phyloP scores from a whole-genome alignment of 2,113 vertebrate genomes.

The Gasterosteus aculeatus region DNA sequence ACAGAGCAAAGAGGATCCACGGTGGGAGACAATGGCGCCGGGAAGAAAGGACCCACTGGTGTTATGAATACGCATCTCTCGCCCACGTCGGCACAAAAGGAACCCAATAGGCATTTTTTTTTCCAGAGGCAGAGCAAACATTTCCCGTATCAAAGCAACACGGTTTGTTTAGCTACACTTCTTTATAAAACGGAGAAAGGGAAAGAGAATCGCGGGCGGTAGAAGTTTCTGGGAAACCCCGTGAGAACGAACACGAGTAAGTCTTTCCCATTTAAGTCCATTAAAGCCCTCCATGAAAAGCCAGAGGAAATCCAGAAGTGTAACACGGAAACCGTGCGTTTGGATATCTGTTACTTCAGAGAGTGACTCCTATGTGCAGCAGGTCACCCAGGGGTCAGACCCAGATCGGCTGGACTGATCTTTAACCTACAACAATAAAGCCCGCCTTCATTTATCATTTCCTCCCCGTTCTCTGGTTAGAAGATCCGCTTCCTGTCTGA shows the following conservation, averaged over 20 bases:
- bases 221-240: conserved; percentile 21
- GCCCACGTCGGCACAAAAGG: conserved; percentile 35
- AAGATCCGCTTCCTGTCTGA: not conserved
- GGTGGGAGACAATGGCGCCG: conserved; percentile 40
- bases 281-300: not conserved
- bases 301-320: not conserved
- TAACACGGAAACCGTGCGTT: not conserved
- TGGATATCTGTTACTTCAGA: conserved; percentile 22
- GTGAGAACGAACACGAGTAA: conserved; percentile 11
- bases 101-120: conserved; percentile 45
- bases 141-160: conserved; percentile 4
- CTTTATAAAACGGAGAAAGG: not conserved
- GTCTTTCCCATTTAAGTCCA: not conserved
- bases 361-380: not conserved
- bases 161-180: conserved; percentile 32
- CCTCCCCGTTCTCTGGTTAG: conserved; percentile 14
- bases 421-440: conserved; percentile 43
- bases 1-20: conserved; percentile 60
- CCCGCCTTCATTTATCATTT: conserved; percentile 29
- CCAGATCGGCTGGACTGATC: conserved; percentile 3
- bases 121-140: conserved; percentile 26
- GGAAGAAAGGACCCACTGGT: conserved; percentile 35
- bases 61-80: conserved; percentile 58
- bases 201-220: not conserved
- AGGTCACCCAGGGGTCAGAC: conserved; percentile 28